Base-by-base conservation (phyloP, 2,797 vertebrate genomes). In the Sciurus carolinensis region DNA sequence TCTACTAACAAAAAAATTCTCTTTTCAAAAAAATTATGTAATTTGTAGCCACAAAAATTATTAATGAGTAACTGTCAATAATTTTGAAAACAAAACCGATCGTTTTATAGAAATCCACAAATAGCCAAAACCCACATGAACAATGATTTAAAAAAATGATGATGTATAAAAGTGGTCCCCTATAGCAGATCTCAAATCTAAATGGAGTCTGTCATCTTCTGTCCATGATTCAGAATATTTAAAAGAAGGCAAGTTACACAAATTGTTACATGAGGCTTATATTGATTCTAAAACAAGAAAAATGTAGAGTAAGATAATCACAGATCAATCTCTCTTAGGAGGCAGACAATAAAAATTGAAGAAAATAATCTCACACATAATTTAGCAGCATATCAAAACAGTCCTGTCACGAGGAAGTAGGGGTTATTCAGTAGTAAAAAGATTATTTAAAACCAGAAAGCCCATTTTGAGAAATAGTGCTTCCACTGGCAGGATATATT, bases 271-370 rank as follows among this genome's bases (percentile, higher is more conserved):
- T 79, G 72, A 73, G 33, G 52, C 12, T 54, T 2, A 14, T 57
- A 54, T 84, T 36, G 28, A 88, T 91, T 84, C 66, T 33, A 57
- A 67, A 91, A 84, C 28, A 72, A 87, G 44, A 59, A 77, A 94
- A 42, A 17, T 11, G 22, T 6, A 36, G 18, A 7, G 4, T 6
- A 24, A 42, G n/a, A 71, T 54, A 66, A 30, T 42, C 47, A 33
- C 0, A 67, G n/a, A 77, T 6, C 30, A 50, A 2, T 42, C n/a
- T n/a, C 26, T 84, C 12, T 52, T 66, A 88, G 42, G 69, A 79
- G 39, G 69, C 13, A 82, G n/a, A 24, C 30, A 12, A 57, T 66
- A 54, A 87, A 57, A 77, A 17, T 15, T 28, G 33, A 94, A 47
- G 6, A 77, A 87, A 76, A 79, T 47, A 47, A 87, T 11, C 66